phyloP scores from a whole-genome alignment of 2,113 vertebrate species.

The Orthonyx spaldingii region DNA sequence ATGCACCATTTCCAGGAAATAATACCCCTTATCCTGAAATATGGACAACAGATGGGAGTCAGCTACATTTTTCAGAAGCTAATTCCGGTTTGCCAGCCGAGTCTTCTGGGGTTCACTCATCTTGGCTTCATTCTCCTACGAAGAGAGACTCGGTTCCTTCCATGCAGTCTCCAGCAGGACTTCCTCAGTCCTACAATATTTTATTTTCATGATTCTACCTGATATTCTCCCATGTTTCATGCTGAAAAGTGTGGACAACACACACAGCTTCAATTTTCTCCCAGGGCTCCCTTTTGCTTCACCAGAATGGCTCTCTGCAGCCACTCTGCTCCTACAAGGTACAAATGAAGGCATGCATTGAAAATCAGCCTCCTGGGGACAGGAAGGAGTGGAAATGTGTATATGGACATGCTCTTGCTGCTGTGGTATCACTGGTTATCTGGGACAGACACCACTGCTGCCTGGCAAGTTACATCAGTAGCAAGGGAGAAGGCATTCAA shows the following conservation, averaged over 20 bases:
- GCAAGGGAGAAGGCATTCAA: not conserved
- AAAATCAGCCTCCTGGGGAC: not conserved
- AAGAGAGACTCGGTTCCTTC: not conserved
- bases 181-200: not conserved
- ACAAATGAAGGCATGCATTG: not conserved
- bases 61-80: not conserved
- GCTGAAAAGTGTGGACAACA: not conserved
- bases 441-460: not conserved
- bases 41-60: not conserved
- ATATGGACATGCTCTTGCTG: not conserved
- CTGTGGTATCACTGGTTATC: not conserved
- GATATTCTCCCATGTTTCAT: not conserved
- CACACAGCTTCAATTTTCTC: not conserved
- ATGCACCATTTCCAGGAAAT: not conserved
- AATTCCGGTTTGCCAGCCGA: not conserved
- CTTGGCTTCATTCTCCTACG: not conserved
- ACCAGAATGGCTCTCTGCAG: not conserved
- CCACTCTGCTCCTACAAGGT: not conserved
- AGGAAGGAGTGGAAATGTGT: not conserved
- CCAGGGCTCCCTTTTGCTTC: not conserved
- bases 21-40: not conserved
- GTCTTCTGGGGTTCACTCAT: not conserved
- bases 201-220: not conserved
- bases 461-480: not conserved
- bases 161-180: not conserved